phyloP scores from a whole-genome alignment of 2,888 invertebrate species.

The Drosophila affinis region DNA sequence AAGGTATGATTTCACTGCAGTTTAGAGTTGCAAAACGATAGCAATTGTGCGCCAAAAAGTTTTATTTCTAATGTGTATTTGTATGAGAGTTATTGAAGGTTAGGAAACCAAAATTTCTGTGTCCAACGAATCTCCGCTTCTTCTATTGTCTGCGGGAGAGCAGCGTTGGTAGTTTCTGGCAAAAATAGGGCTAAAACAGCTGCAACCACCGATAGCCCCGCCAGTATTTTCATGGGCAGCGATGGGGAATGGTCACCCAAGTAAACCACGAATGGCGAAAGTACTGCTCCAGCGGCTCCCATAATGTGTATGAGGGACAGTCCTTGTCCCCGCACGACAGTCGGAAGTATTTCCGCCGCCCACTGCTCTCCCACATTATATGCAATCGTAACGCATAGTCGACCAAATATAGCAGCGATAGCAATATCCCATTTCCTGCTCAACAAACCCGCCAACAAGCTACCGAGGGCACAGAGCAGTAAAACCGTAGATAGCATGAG shows the following conservation, averaged over 20 bases:
- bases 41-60: neutral
- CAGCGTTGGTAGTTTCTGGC: constrained; percentile 92
- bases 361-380: constrained; percentile 95
- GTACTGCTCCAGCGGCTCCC: constrained; percentile 92
- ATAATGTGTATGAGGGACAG: constrained; percentile 93
- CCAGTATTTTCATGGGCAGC: constrained; percentile 84
- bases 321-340: constrained; percentile 93
- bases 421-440: constrained; percentile 90
- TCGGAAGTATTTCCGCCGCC: constrained; percentile 93
- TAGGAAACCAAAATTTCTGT: neutral
- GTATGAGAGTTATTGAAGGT: neutral
- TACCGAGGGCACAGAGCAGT: constrained; percentile 91
- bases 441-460: constrained; percentile 89
- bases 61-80: neutral
- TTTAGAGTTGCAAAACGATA: neutral
- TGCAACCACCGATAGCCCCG: constrained; percentile 88
- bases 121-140: constrained; percentile 87
- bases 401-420: constrained; percentile 90
- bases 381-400: constrained; percentile 93
- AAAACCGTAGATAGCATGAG: constrained; percentile 92
- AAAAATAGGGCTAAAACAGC: constrained; percentile 90
- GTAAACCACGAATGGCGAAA: constrained; percentile 94
- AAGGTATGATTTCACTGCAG: neutral
- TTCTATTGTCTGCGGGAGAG: constrained; percentile 92
- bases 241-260: constrained; percentile 82